These are phyloP conservation scores for Glaucomys volans DNA, from an alignment of 2,113 vertebrate genomes.

Conservation along the genomic window DNA sequence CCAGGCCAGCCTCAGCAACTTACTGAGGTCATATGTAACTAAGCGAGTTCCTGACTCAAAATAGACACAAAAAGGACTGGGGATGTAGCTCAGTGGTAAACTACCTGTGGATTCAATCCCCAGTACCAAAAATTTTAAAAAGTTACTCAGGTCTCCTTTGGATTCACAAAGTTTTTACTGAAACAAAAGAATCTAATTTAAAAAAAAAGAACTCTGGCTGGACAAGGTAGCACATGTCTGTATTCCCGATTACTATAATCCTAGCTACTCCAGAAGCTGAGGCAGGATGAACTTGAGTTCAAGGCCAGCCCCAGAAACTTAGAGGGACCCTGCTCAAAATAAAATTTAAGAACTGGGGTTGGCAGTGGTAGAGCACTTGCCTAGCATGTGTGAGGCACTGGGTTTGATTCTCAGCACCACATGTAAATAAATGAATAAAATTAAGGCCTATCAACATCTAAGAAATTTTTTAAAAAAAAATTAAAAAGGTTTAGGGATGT, in stretches of 20 bases:
- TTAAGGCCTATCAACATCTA: too few species aligned
- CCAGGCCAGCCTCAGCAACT: too few species aligned
- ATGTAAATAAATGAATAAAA: too few species aligned
- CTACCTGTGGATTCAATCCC: too few species aligned
- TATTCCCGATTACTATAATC: neutral
- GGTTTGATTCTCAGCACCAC: too few species aligned
- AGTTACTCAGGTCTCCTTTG: neutral
- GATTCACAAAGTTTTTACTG: neutral
- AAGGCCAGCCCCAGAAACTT: neutral
- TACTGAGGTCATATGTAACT: too few species aligned
- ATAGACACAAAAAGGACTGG: too few species aligned
- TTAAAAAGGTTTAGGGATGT: neutral
- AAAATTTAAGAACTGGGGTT: neutral
- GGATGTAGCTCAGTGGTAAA: too few species aligned
- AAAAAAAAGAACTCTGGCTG: neutral
- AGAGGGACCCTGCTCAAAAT: neutral
- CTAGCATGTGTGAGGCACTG: too few species aligned
- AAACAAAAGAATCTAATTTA: neutral
- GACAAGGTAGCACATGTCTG: too few species aligned
- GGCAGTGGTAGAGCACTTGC: neutral
- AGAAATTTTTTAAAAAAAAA: too few species aligned
- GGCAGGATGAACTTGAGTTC: neutral
- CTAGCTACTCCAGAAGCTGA: neutral
- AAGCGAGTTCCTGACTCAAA: too few species aligned
- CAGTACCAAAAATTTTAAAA: neutral